Percentiles rank a stretch among this genome's conserved stretches.
Conservation (phyloP, 2,888 invertebrate species). For the Orthosia gothica region DNA sequence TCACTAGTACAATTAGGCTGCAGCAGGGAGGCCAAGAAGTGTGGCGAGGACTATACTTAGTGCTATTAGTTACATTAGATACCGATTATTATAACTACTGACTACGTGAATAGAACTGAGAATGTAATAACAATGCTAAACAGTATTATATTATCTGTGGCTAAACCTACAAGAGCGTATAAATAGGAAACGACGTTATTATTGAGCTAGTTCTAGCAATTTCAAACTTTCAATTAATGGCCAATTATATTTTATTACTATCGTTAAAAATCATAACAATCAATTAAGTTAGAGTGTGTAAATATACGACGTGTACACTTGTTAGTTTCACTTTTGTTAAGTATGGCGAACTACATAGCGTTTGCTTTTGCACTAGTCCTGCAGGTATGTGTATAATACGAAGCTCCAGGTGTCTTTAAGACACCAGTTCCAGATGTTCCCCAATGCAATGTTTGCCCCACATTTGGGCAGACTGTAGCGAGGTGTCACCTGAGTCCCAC, state of each 20-base stretch:
- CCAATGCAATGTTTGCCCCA: not conserved
- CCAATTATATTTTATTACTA: constrained; percentile 64
- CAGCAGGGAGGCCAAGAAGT: no score
- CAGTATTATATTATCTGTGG: no score
- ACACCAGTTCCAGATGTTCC: not conserved
- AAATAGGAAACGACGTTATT: not conserved
- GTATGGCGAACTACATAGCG: constrained; percentile 56
- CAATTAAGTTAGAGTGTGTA: constrained; percentile 17
- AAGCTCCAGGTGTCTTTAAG: not conserved
- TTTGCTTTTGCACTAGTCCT: constrained; percentile 52
- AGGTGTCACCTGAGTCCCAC: not conserved
- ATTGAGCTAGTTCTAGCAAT: not conserved
- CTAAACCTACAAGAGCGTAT: not conserved
- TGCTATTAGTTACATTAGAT: no score
- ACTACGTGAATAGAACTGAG: not conserved
- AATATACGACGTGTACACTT: constrained; percentile 23
- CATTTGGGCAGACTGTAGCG: not conserved
- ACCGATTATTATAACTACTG: no score
- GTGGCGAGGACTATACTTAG: no score
- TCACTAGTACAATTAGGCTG: no score
- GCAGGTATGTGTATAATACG: constrained; percentile 51
- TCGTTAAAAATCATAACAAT: constrained; percentile 30
- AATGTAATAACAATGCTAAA: no score
- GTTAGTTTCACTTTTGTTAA: constrained; percentile 43
- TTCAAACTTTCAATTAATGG: not conserved